Evolutionary conservation across 1,140 invertebrate genomes (phyloP), one percentile per base, ranked within the genome.

Genomic region (Brachionus paranguensis): DNA sequence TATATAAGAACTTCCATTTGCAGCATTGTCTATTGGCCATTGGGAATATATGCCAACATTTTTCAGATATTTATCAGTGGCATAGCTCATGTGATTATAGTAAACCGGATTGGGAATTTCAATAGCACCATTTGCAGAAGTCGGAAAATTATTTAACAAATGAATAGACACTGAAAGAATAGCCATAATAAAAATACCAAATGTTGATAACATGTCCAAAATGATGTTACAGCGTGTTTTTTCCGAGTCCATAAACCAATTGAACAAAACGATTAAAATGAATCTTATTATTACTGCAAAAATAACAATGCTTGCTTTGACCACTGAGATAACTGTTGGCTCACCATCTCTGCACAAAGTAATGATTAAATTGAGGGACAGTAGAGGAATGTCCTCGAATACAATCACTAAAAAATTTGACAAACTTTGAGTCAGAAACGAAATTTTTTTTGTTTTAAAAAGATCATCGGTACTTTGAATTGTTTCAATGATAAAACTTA

Each of bases 381-480:
- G 41, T 3, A 78, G 20, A n/a, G 76, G 76, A n/a, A 78, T 60
- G 10, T 78, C 76, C 37, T 78, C 76, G n/a, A 78, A 78, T 14
- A 55, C 11, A 6, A 78, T 55, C 1, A 60, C 50, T 55, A 78
- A 78, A 55, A 55, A 55, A 78, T 78, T 78, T 5, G 76, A 45
- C 14, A 78, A 12, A 76, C 72, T 78, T 20, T 78, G 76, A 17
- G 47, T 37, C 27, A 78, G 20, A n/a, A 78, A 55, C 2, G 50
- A 20, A 33, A 60, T n/a, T 78, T 37, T 55, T 37, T 60, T 55
- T 7, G 20, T 78, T 37, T 78, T 17, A 11, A 12, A 60, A 8
- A 60, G 12, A 60, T 78, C 76, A 17, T 60, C 47, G n/a, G 41
- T 29, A 60, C 37, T 78, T 78, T 78, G 76, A 33, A 78, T 45